Evolutionary conservation across 2,797 vertebrate species (phyloP).

Genomic region (Lepilemur septentrionalis): DNA sequence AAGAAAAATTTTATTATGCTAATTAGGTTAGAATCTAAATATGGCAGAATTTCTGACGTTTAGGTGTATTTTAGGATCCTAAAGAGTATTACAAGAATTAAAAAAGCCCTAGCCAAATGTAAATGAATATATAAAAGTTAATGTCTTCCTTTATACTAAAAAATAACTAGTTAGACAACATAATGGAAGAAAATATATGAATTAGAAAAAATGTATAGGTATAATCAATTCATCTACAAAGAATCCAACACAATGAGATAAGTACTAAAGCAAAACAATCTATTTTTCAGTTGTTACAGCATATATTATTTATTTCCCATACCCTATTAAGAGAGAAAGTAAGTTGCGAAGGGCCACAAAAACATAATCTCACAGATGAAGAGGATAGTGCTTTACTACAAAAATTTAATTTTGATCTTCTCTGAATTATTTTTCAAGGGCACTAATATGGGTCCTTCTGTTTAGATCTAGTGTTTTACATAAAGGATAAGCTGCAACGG

Average conservation of each 20-base stretch:
- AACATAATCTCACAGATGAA: not conserved
- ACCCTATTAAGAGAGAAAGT: not conserved
- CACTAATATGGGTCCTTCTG: not conserved
- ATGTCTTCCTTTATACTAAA: not conserved
- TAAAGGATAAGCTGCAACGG: not conserved
- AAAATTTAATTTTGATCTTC: not conserved
- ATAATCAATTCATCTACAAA: not conserved
- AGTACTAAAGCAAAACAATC: not conserved
- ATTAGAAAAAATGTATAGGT: not conserved
- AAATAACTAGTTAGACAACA: not conserved
- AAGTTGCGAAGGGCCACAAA: not conserved
- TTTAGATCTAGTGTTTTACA: not conserved
- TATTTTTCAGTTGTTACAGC: not conserved
- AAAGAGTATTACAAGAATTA: not conserved
- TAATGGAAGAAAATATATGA: not conserved
- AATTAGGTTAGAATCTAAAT: not conserved
- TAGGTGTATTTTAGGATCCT: not conserved
- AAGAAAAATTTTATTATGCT: not conserved
- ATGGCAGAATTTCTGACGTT: not conserved
- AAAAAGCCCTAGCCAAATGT: not conserved
- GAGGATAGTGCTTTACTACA: not conserved
- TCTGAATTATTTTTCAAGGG: not conserved
- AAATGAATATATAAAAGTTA: not conserved
- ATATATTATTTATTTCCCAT: not conserved
- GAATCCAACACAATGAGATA: not conserved